Conservation (phyloP, 1,140 invertebrate genomes). For the Camponotus floridanus region DNA sequence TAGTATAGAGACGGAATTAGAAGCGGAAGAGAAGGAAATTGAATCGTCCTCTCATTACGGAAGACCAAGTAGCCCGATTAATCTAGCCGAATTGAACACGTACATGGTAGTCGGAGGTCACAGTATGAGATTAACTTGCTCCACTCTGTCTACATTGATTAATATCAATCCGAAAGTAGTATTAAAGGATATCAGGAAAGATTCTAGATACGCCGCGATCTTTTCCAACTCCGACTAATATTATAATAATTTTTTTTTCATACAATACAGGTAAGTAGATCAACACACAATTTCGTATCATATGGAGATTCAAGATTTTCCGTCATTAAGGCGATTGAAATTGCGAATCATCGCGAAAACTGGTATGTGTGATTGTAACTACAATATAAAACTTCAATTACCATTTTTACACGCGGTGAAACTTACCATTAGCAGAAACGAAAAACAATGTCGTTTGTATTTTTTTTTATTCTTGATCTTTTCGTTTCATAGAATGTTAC, state of each 20-base stretch:
- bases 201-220: neutral
- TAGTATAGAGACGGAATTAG: neutral
- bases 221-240: slow-evolving; percentile 50
- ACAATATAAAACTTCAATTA: slow-evolving; percentile 2
- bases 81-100: slow-evolving; percentile 77
- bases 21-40: neutral
- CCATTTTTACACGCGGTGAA: neutral
- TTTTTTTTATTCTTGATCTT: neutral
- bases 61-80: slow-evolving; percentile 68
- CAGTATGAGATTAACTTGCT: slow-evolving; percentile 81
- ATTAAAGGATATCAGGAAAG: slow-evolving; percentile 70
- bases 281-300: neutral
- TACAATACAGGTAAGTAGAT: neutral
- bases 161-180: slow-evolving; percentile 80
- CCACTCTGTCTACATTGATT: slow-evolving; percentile 78
- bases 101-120: slow-evolving; percentile 81
- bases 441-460: neutral
- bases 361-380: neutral
- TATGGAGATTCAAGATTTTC: slow-evolving; percentile 25
- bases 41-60: slow-evolving; percentile 78
- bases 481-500: neutral
- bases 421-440: neutral
- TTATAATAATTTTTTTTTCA: neutral
- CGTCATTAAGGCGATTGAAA: neutral
- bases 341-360: neutral